A percentile compares a stretch with the other conserved stretches of the same genome.
These are phyloP conservation scores for Microplitis deprimator DNA, from an alignment of 2,888 invertebrate genomes.

Conservation along the genomic window DNA sequence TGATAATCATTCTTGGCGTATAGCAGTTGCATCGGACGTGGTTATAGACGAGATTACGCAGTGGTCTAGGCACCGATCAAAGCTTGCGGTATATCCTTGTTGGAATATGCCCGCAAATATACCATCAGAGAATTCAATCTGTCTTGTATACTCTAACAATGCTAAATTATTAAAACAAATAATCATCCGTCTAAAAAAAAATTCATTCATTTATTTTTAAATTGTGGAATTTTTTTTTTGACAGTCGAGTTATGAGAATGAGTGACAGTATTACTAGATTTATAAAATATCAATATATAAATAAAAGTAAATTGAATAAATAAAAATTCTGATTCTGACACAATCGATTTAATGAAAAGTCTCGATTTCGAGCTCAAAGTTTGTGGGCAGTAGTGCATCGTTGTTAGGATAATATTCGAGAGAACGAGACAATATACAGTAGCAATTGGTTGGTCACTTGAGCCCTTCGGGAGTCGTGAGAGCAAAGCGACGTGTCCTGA, in stretches of 20 bases:
- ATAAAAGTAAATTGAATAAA: background rate
- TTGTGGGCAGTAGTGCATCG: background rate
- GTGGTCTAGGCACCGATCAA: slow-evolving; percentile 51
- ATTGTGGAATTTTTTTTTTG: no score
- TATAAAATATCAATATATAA: background rate
- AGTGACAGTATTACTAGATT: no score
- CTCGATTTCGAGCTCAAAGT: background rate
- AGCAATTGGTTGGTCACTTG: background rate
- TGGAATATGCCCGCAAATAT: slow-evolving; percentile 14
- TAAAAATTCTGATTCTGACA: background rate
- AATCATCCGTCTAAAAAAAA: background rate
- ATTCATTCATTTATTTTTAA: background rate
- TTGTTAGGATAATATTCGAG: background rate
- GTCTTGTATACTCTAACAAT: slow-evolving; percentile 9
- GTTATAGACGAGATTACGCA: slow-evolving; percentile 50
- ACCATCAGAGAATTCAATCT: slow-evolving; percentile 19
- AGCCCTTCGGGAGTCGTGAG: slow-evolving; percentile 1
- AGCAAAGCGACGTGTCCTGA: slow-evolving; percentile 40
- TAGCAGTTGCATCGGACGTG: slow-evolving; percentile 48
- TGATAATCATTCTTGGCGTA: slow-evolving; percentile 52
- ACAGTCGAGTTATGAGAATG: background rate
- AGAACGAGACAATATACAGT: background rate
- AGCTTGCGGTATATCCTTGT: slow-evolving; percentile 29
- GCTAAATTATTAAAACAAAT: slow-evolving; percentile 9
- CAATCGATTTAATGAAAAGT: background rate